phyloP scores from a whole-genome alignment of 2,888 invertebrate genomes.

The Resseliella maxima region DNA sequence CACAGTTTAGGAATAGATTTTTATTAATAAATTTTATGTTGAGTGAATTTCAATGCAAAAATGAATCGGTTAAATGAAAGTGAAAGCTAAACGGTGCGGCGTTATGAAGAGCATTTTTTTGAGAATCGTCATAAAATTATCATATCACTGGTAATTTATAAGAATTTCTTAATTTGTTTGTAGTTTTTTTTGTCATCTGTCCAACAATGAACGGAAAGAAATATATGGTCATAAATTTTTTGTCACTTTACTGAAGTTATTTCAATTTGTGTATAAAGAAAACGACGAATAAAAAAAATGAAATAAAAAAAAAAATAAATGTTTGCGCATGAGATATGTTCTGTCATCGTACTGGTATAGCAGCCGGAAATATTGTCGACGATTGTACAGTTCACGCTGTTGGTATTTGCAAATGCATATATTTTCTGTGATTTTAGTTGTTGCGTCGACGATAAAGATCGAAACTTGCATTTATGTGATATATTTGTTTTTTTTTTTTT shows the following conservation, averaged over 20 bases:
- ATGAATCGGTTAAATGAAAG: conserved; percentile 4
- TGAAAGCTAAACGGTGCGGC: neutral
- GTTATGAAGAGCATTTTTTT: neutral
- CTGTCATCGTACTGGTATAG: neutral
- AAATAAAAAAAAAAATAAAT: neutral
- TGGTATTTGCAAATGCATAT: conserved; percentile 15
- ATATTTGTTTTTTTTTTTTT: no score
- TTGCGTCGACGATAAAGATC: neutral
- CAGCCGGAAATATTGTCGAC: conserved; percentile 25
- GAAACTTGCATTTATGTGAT: neutral
- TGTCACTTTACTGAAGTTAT: neutral
- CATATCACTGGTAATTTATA: conserved; percentile 1
- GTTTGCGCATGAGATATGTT: neutral
- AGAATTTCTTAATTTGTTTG: conserved; percentile 1
- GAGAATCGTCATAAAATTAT: neutral
- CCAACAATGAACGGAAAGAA: neutral
- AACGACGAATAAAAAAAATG: neutral
- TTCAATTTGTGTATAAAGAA: neutral
- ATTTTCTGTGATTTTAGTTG: neutral
- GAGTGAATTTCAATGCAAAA: neutral
- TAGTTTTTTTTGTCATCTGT: no score
- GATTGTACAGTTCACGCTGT: neutral
- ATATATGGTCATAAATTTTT: neutral
- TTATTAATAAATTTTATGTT: no score
- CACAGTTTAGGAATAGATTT: no score